These are phyloP conservation scores for Eurytoma californica DNA, from an alignment of 2,888 invertebrate species.

Conservation along the genomic window DNA sequence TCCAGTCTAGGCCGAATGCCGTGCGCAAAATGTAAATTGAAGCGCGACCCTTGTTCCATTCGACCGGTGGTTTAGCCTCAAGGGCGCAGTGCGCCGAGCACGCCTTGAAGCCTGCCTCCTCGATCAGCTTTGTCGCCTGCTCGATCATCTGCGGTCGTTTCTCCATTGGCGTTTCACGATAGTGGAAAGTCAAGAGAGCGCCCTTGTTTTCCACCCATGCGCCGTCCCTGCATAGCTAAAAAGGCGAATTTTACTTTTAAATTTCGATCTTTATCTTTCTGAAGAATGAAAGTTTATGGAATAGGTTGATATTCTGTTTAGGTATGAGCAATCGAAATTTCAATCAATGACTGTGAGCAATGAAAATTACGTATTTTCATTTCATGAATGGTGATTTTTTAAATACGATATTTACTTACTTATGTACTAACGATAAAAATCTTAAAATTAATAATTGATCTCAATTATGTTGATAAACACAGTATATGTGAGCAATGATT, in stretches of 20 bases:
- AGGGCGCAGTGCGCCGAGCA: conserved; percentile 89
- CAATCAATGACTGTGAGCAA: no score
- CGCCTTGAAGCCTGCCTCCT: conserved; percentile 86
- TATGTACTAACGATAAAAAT: no score
- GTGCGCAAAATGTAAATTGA: conserved; percentile 93
- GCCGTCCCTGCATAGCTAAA: conserved; percentile 87
- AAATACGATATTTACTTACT: no score
- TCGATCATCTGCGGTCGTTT: conserved; percentile 82
- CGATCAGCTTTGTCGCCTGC: conserved; percentile 84
- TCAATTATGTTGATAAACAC: no score
- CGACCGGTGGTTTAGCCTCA: conserved; percentile 93
- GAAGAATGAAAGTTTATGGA: no score
- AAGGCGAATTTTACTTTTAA: no score
- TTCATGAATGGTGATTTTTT: not conserved
- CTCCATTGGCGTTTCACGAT: conserved; percentile 86
- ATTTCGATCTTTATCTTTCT: no score
- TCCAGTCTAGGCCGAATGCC: conserved; percentile 94
- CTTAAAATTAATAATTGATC: no score
- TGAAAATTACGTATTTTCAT: conserved; percentile 9
- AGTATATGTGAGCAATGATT: no score
- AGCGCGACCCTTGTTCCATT: conserved; percentile 94
- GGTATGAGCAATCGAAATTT: no score
- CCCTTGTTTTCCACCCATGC: conserved; percentile 96
- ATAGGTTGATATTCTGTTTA: no score
- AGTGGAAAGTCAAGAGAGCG: conserved; percentile 90